A percentile compares a stretch with the other conserved stretches of the same genome.
Evolutionary conservation across 1,140 invertebrate species (phyloP).

Genomic region (Drosophila novamexicana): DNA sequence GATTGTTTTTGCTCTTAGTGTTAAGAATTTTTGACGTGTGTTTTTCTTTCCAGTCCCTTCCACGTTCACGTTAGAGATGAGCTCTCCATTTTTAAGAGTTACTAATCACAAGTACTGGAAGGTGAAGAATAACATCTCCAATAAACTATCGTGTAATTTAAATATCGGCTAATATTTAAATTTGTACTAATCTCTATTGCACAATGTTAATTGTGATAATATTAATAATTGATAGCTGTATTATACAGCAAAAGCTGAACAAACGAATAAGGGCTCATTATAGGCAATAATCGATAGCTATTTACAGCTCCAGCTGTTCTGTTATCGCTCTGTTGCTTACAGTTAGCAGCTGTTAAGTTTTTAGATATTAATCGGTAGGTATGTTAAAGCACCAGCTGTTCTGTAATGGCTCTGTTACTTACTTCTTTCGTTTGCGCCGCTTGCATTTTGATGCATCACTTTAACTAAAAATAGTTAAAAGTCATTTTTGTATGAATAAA

Average conservation of each 20-base stretch:
- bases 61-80: constrained; percentile 57
- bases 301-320: neutral
- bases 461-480: too few relatives aligned
- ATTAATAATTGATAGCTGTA: too few relatives aligned
- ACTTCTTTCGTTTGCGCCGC: too few relatives aligned
- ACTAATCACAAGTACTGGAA: neutral
- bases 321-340: neutral
- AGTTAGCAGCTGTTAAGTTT: neutral
- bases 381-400: too few relatives aligned
- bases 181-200: neutral
- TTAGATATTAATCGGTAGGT: too few relatives aligned
- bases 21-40: constrained; percentile 71
- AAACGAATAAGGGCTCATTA: neutral
- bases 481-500: too few relatives aligned
- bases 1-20: constrained; percentile 24
- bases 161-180: too few relatives aligned
- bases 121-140: neutral
- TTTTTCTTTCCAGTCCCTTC: constrained; percentile 59
- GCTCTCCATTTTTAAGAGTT: neutral
- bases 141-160: too few relatives aligned
- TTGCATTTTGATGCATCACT: too few relatives aligned
- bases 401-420: too few relatives aligned
- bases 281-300: neutral
- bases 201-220: too few relatives aligned
- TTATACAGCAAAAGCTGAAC: neutral